Base-by-base conservation (phyloP, 2,797 vertebrate species). In the Diplodus puntazzo region DNA sequence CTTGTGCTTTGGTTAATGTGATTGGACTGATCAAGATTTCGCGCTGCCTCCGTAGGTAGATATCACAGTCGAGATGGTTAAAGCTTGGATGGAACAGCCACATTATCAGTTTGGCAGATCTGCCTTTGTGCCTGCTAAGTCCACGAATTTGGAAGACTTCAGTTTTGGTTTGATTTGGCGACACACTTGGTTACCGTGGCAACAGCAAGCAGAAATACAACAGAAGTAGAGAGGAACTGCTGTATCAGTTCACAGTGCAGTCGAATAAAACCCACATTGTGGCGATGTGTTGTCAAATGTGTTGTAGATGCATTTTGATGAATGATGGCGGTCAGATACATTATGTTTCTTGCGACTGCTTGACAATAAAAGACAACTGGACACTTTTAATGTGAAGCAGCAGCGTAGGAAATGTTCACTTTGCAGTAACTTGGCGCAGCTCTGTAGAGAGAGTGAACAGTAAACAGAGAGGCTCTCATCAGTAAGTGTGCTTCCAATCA, bases 181-280 rank as follows among this genome's bases (percentile, higher is more conserved):
- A 65, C 42, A 60, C 13, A 5, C 2, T 0, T 42, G 8, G 58
- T 82, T 73, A 11, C 68, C 45, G 53, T 64, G 52, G 65, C 43
- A 69, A 67, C 52, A 50, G 8, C 20, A 48, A 69, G 18, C 5
- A 43, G 43, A 49, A 58, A 63, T 20, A 69, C 39, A 46, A 43
- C 27, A 17, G 34, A 63, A 2, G 39, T 39, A 10, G 39, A 11
- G 57, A 75, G 21, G 14, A 62, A 57, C 8, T 20, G 39, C 16
- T 75, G 59, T 34, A 23, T 69, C 43, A 11, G 52, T 25, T n/a
- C 30, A 50, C 23, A 13, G 49, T 23, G 23, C 50, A 69, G 50
- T 42, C 10, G 18, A 25, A 21, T 20, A 23, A 66, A 50, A n/a
- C n/a, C 16, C 9, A n/a, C 5, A 9, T 43, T 61, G 54, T 67